These are phyloP conservation scores for Trachelus stipa DNA, from an alignment of 2,888 invertebrate genomes.

Conservation along the genomic window DNA sequence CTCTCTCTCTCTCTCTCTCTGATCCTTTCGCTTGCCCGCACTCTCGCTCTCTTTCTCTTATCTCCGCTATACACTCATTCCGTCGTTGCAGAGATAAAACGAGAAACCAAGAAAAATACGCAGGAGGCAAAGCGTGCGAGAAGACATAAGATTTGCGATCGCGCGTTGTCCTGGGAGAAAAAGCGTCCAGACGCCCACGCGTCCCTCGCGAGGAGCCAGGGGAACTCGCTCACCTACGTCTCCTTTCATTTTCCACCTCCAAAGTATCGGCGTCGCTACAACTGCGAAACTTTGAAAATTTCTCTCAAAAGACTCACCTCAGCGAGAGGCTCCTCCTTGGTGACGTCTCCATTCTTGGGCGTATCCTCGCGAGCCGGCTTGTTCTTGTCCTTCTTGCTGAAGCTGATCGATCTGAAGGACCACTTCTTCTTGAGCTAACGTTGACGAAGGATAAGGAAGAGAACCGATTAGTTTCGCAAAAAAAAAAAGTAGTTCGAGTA, in stretches of 20 bases:
- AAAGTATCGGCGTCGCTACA: neutral
- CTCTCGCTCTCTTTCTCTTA: slow-evolving; percentile 10
- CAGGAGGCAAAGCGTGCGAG: neutral
- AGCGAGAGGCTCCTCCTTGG: slow-evolving; percentile 72
- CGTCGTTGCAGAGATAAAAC: slow-evolving; percentile 4
- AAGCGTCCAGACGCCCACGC: neutral
- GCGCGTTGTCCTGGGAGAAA: neutral
- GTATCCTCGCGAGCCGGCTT: slow-evolving; percentile 79
- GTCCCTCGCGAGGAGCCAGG: neutral
- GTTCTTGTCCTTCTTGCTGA: slow-evolving; percentile 88
- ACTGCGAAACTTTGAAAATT: neutral
- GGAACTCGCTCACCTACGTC: too few species aligned
- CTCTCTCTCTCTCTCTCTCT: slow-evolving; percentile 25
- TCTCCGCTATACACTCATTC: slow-evolving; percentile 18
- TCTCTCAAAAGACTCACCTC: slow-evolving; percentile 67
- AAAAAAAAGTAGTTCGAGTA: neutral
- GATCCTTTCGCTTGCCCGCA: neutral
- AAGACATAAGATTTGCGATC: neutral
- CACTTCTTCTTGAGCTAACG: slow-evolving; percentile 85
- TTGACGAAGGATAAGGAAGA: slow-evolving; percentile 27
- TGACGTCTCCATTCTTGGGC: slow-evolving; percentile 72
- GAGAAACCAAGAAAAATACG: neutral
- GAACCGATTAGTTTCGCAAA: neutral
- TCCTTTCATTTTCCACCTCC: too few species aligned
- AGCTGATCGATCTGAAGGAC: slow-evolving; percentile 89